phyloP scores from a whole-genome alignment of 2,888 invertebrate species.

The Netelia virgata region DNA sequence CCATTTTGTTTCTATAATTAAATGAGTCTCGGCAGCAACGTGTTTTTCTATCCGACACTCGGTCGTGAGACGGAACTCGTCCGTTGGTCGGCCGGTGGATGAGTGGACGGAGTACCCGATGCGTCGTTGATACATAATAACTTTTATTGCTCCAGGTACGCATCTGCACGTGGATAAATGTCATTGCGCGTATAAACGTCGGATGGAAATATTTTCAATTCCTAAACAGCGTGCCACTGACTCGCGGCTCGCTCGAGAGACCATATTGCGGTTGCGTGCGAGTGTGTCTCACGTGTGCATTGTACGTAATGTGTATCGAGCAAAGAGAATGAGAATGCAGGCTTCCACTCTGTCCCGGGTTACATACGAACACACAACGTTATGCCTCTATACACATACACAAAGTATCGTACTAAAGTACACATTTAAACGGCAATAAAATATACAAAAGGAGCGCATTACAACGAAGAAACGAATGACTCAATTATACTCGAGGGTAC shows the following conservation, averaged over 20 bases:
- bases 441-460: background rate
- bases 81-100: too few relatives aligned
- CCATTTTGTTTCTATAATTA: too few relatives aligned
- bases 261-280: conserved; percentile 11
- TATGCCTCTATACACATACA: background rate
- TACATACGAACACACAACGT: too few relatives aligned
- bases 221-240: background rate
- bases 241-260: conserved; percentile 1
- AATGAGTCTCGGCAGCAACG: too few relatives aligned
- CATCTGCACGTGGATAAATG: background rate
- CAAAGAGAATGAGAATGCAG: background rate
- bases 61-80: too few relatives aligned
- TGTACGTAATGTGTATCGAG: conserved; percentile 26
- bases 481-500: conserved; percentile 5
- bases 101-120: too few relatives aligned
- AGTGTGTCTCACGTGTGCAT: background rate
- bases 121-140: too few relatives aligned
- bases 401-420: conserved; percentile 11
- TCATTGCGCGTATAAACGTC: background rate
- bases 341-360: background rate
- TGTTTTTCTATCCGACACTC: too few relatives aligned
- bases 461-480: background rate
- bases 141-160: background rate
- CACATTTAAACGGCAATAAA: background rate
- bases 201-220: conserved; percentile 29